Evolutionary conservation across 2,888 invertebrate species (phyloP).

Genomic region (Drosophila bunnanda): DNA sequence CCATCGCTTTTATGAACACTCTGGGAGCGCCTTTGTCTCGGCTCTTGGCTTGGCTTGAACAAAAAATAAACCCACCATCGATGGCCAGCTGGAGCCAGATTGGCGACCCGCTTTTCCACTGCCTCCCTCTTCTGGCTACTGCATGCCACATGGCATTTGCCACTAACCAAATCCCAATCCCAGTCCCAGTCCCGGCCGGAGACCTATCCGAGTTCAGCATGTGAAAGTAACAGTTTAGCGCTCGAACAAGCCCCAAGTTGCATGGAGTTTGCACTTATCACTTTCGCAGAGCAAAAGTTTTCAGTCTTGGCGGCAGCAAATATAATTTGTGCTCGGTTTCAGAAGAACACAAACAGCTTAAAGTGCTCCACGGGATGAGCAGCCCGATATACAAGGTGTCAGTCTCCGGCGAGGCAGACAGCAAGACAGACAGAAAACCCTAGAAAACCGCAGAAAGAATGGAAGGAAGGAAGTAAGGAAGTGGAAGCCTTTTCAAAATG

Average conservation of each 20-base stretch:
- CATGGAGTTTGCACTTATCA: conserved; percentile 55
- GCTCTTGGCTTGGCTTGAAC: conserved; percentile 62
- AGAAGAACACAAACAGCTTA: conserved; percentile 47
- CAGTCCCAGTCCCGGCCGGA: neutral
- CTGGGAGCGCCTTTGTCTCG: conserved; percentile 71
- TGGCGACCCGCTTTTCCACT: conserved; percentile 31
- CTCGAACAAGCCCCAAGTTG: conserved; percentile 75
- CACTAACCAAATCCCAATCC: conserved; percentile 3
- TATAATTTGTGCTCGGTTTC: conserved; percentile 62
- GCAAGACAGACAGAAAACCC: conserved; percentile 46
- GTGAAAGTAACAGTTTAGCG: conserved; percentile 79
- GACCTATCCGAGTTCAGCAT: conserved; percentile 51
- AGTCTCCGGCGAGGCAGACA: conserved; percentile 38
- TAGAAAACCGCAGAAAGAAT: neutral
- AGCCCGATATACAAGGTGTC: conserved; percentile 27
- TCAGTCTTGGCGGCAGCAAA: conserved; percentile 55
- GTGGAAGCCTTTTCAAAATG: conserved; percentile 75
- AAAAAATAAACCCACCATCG: conserved; percentile 57
- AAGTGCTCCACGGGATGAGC: conserved; percentile 49
- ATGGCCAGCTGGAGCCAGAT: conserved; percentile 67
- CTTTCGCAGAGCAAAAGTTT: conserved; percentile 58
- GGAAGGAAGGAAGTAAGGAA: conserved; percentile 57
- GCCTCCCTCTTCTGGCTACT: neutral
- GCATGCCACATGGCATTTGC: conserved; percentile 10
- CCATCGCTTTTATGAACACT: conserved; percentile 72